A percentile compares a stretch with the other conserved stretches of the same genome.
These are phyloP conservation scores for Panagrolaimus sp. DNA, from an alignment of 1,140 invertebrate genomes.

Conservation along the genomic window DNA sequence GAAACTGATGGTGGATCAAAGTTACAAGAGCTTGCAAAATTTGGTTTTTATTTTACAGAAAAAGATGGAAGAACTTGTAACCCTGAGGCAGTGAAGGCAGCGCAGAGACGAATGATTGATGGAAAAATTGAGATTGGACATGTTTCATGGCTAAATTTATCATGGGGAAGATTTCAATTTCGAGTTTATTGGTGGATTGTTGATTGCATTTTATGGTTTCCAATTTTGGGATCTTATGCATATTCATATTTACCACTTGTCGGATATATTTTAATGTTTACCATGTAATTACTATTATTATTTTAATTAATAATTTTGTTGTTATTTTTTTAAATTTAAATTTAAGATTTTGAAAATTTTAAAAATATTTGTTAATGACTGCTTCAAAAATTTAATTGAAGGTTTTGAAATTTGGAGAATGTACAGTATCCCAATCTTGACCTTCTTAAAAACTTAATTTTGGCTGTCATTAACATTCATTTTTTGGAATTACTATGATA, in stretches of 20 bases:
- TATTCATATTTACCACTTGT: constrained; percentile 55
- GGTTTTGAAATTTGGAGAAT: too few relatives aligned
- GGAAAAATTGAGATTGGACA: constrained; percentile 37
- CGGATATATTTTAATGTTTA: constrained; percentile 58
- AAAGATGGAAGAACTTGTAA: constrained; percentile 54
- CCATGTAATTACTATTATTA: constrained; percentile 35
- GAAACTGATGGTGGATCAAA: constrained; percentile 59
- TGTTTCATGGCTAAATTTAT: constrained; percentile 29
- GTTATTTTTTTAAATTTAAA: neutral
- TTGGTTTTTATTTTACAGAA: constrained; percentile 56
- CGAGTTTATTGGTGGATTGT: constrained; percentile 56
- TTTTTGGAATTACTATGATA: too few relatives aligned
- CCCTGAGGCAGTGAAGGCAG: constrained; percentile 36
- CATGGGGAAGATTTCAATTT: constrained; percentile 58
- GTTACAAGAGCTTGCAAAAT: constrained; percentile 55
- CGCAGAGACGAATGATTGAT: constrained; percentile 38
- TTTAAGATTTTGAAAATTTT: constrained; percentile 1
- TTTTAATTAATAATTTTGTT: neutral
- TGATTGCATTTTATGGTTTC: constrained; percentile 42
- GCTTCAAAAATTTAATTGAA: neutral
- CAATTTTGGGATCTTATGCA: constrained; percentile 48
- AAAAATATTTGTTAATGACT: neutral
- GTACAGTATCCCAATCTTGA: too few relatives aligned
- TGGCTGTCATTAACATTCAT: too few relatives aligned
- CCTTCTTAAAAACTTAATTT: too few relatives aligned